Evolutionary conservation across 2,888 invertebrate genomes (phyloP), one percentile per base, ranked within the genome.

Genomic region (Thera obeliscata): DNA sequence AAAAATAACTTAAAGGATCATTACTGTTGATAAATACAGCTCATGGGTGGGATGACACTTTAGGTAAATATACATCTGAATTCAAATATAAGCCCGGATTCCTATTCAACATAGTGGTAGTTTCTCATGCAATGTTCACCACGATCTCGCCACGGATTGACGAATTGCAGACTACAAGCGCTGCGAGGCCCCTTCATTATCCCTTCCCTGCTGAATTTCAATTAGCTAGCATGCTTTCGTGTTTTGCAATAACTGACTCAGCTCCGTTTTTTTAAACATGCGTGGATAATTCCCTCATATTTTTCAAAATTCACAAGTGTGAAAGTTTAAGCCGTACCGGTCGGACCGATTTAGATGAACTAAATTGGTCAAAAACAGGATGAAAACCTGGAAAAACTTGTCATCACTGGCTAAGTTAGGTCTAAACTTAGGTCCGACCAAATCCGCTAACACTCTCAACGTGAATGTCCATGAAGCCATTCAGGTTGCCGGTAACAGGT

Each of bases 161-260:
- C 87, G 86, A 86, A 83, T 81, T 78, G 84, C 75, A 80, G 79
- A 65, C 68, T 56, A 58, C 63, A 61, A 72, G 72, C 75, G 71
- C 78, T 9, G 75, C 74, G 77, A 81, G 75, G 78, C 82, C 85
- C 86, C 88, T 89, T 93, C 84, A 93, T 94, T 93, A 94, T 93
- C 94, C 94, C 92, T 93, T 92, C 85, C 88, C 88, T 94, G 89
- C 87, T 94, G 94, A 91, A 94, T 94, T 92, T 93, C 85, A 94
- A 94, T 90, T 89, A 91, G 90, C 86, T 89, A 91, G 90, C 86
- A 87, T 87, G 91, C 87, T 89, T 87, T 89, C 87, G 80, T 91
- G 88, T 89, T 91, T 87, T 85, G 90, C 88, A 88, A 91, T 90
- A 89, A 87, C 91, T 90, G 85, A 85, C 84, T 79, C 78, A 78